These are phyloP conservation scores for Mus musculus DNA, from an alignment of 2,113 vertebrate genomes.

Conservation along the genomic window DNA sequence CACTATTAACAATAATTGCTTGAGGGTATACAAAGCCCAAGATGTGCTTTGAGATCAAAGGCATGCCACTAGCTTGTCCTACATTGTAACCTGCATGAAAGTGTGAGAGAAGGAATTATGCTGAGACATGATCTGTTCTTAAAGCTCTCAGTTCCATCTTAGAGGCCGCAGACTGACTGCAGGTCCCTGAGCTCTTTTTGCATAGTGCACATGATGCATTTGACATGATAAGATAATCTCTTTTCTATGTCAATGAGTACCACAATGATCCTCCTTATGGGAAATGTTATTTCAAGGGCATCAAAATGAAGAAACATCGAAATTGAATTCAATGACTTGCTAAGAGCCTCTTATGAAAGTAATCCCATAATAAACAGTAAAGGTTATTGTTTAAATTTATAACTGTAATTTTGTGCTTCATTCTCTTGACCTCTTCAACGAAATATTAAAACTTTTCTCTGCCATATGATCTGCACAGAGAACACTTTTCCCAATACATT, in stretches of 20 bases:
- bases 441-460: background rate
- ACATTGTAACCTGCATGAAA: too few relatives aligned
- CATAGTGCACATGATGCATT: fast-evolving
- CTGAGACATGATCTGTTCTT: background rate
- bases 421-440: background rate
- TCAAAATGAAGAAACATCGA: conserved; percentile 2
- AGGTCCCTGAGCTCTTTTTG: background rate
- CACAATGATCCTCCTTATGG: background rate
- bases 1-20: background rate
- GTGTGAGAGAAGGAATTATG: background rate
- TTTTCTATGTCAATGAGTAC: background rate
- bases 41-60: background rate
- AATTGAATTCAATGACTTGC: background rate
- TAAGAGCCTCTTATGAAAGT: background rate
- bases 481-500: background rate
- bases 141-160: background rate
- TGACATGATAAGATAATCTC: background rate
- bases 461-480: background rate
- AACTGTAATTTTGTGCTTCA: background rate
- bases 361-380: background rate
- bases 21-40: background rate
- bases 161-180: background rate
- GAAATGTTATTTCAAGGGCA: background rate
- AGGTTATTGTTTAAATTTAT: background rate
- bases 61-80: background rate